Evolutionary conservation across 2,113 vertebrate genomes (phyloP), one percentile per base, ranked within the genome.

Genomic region (Corythornis vintsioides): DNA sequence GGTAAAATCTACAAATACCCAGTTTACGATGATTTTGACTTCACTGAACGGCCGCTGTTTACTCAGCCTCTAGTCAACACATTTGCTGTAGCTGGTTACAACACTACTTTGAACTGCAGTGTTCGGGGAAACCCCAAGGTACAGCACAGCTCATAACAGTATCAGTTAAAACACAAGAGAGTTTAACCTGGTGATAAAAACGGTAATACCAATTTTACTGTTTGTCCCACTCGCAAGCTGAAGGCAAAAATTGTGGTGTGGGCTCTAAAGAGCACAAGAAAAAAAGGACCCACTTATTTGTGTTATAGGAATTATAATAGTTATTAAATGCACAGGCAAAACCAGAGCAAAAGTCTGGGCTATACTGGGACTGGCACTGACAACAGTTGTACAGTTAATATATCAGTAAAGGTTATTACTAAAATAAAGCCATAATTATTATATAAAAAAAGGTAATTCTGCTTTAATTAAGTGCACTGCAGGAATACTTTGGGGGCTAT

Each of bases 111-210:
- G 76, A 99, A 99, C 98, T 99, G 99, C 97, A 99, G 99, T 1
- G 98, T 99, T 43, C 98, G 99, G 43, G 99, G 99, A 86, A 99
- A 99, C 84, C 99, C 99, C 69, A 98, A 98, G 99, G 99, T 99
- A 98, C 59, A 88, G 21, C 63, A 63, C 2, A 50, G 29, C 70
- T 38, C 40, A 4, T 10, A 18, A 53, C 15, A 11, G 28, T 25
- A 31, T 11, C 15, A 3, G 40, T 40, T 11, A 50, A 43, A 64
- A 8, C 45, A 57, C 0, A 0, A 19, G 9, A 14, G 16, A 35
- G 15, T 55, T 71, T 52, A 72, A 55, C 24, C 52, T 42, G 33
- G 33, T 40, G 31, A 6, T 12, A 29, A 67, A 57, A 73, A 52
- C 6, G 29, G 29, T 43, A 22, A 47, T 56, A 11, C 5, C 9